These are phyloP conservation scores for Oxytorus armatus DNA, from an alignment of 2,888 invertebrate genomes.

Conservation along the genomic window DNA sequence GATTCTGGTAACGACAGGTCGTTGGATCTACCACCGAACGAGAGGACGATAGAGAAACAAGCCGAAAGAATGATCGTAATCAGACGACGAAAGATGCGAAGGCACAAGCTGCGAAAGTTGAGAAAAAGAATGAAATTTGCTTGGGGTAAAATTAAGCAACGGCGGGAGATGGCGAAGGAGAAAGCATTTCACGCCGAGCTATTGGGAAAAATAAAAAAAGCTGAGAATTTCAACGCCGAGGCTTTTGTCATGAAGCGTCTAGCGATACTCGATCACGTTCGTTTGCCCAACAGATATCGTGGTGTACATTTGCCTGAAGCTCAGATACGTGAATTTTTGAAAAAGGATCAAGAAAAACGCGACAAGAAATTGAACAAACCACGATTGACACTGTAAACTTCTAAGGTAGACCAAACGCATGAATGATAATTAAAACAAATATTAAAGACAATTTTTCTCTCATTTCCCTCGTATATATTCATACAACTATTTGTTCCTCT, in stretches of 20 bases:
- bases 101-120: conserved; percentile 92
- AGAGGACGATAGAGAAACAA: conserved; percentile 87
- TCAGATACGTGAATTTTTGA: conserved; percentile 88
- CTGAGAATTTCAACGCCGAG: conserved; percentile 91
- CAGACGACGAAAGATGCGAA: conserved; percentile 93
- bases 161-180: conserved; percentile 90
- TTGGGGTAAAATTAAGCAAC: conserved; percentile 89
- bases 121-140: conserved; percentile 92
- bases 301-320: conserved; percentile 89
- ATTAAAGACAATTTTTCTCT: not conserved
- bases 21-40: conserved; percentile 85
- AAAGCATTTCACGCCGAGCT: conserved; percentile 91
- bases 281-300: conserved; percentile 86
- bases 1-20: conserved; percentile 85
- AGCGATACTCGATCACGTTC: conserved; percentile 87
- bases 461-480: too few relatives aligned
- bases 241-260: conserved; percentile 89
- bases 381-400: conserved; percentile 56
- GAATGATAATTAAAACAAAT: conserved; percentile 17
- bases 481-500: too few relatives aligned
- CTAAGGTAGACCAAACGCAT: conserved; percentile 6
- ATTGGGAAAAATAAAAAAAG: conserved; percentile 89
- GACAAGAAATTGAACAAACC: conserved; percentile 68
- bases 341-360: conserved; percentile 85
- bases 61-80: conserved; percentile 91